Evolutionary conservation across 2,113 vertebrate species (phyloP), one percentile per base, ranked within the genome.

Genomic region (Hydropotes inermis): DNA sequence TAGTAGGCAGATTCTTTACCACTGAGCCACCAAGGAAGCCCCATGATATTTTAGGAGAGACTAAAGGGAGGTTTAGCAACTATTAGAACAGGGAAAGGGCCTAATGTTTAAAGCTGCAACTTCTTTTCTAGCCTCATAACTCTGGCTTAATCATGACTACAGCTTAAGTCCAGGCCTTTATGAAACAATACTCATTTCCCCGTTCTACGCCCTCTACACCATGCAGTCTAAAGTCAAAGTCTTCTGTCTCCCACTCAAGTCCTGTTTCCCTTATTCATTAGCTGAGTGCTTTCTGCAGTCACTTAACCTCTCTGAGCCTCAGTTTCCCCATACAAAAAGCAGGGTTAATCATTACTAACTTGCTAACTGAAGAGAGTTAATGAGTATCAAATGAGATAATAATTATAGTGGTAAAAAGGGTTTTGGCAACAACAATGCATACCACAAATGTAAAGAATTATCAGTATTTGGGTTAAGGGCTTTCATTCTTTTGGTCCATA

Each of bases 51-150:
- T 96, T 74, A 88, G 39, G 86, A 90, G 45, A 50, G 57, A 92
- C 58, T 92, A 25, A 91, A 91, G 12, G 19, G 60, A 90, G 27
- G 30, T 61, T 84, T 17, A 67, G 50, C 27, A 95, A 55, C 67
- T 57, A 97, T 3, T 64, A 7, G 60, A 89, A 79, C 39, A 30
- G 6, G 33, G 28, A 61, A 97, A 95, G 13, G 16, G 27, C 15
- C 45, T 94, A 74, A 45, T 50, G 12, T 61, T 96, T 79, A 97
- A 97, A 95, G 12, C 1, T 78, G 27, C 87, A 81, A 88, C 39
- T 95, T 94, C 52, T 52, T 87, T 94, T 55, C 55, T 76, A 95
- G 39, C 36, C 67, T 97, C 55, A 91, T 85, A 96, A 95, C 67
- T 50, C 9, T 93, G 57, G 15, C 57, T 39, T 94, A 91, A 86